Base-by-base conservation (phyloP, 2,888 invertebrate species). In the Papilio demoleus region DNA sequence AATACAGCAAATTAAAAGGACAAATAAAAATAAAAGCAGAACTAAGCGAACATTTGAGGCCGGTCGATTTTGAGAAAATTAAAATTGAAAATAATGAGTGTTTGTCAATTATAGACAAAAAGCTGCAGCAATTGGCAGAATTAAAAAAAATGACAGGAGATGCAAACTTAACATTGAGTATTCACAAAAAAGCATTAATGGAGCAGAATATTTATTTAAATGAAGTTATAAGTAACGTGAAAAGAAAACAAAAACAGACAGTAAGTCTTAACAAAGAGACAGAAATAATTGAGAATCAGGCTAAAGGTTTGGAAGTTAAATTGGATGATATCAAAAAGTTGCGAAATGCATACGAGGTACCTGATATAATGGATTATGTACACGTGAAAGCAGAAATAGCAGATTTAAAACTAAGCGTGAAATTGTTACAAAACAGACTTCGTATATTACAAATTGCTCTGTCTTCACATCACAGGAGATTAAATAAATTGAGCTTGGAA, bases 31-130 rank as follows among this genome's bases (percentile, higher is more conserved):
- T 93, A 6, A 94, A 94, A 71, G 86, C 90, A 5, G 94, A 94
- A 76, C 76, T 95, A 0, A 94, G 94, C 14, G 94, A 94, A 70
- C 92, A 89, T 59, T 79, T 95, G 0, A 87, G 93, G 63, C 92
- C 94, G 0, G 93, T 95, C 0, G 95, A 95, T 78, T 95, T 95
- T 73, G 94, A 95, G 36, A 94, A 94, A 76, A 75, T 95, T 3
- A 88, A 90, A 73, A 95, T 95, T 36, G 94, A 95, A 74, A 95
- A 95, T 75, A 76, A 88, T 3, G 92, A 93, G 76, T 91, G 92
- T 64, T 62, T 86, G 11, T 82, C 86, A 67, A 79, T 88, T 4
- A 94, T 95, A 56, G 94, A 94, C 0, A 87, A 92, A 40, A 94
- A 94, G 74, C 82, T 92, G 47, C 76, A 79, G 11, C 93, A 94